A percentile compares a stretch with the other conserved stretches of the same genome.
phyloP scores from a whole-genome alignment of 2,797 vertebrate genomes.

The Peromyscus eremicus region DNA sequence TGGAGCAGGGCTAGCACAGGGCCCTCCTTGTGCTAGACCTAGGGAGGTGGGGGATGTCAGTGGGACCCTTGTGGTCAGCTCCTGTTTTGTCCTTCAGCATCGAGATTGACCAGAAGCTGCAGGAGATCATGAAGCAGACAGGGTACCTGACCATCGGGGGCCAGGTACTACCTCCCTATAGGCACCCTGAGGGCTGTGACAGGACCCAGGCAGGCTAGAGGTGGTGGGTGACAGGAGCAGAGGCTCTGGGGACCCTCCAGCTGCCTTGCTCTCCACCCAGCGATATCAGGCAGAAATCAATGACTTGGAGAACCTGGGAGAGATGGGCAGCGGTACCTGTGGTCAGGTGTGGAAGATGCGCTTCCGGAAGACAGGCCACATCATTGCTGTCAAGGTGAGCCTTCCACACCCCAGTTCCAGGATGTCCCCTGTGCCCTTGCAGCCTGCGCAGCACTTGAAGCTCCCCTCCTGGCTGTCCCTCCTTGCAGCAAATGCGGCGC shows the following conservation, averaged over 20 bases:
- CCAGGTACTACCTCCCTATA: conserved; percentile 88
- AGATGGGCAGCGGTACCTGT: conserved; percentile 97
- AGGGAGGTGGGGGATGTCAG: neutral
- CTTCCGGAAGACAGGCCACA: conserved; percentile 95
- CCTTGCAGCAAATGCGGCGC: conserved; percentile 95
- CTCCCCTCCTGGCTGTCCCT: too few relatives aligned
- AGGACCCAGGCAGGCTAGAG: neutral
- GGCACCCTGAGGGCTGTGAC: neutral
- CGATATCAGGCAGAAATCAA: conserved; percentile 96
- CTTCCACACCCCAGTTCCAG: fast-evolving
- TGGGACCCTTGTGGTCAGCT: neutral
- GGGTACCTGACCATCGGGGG: conserved; percentile 96
- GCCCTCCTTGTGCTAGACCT: neutral
- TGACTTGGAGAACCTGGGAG: conserved; percentile 95
- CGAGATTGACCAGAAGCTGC: conserved; percentile 97
- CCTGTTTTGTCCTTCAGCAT: conserved; percentile 87
- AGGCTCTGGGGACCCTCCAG: neutral
- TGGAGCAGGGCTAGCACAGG: neutral
- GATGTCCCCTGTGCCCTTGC: fast-evolving
- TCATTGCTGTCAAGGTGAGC: conserved; percentile 96
- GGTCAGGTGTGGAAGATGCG: conserved; percentile 98
- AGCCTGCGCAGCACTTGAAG: neutral
- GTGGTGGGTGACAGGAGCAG: neutral
- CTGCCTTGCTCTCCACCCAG: conserved; percentile 83
- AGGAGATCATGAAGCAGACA: conserved; percentile 98